Evolutionary conservation across 2,888 invertebrate genomes (phyloP), one percentile per base, ranked within the genome.

Genomic region (Drosophila silvestris): DNA sequence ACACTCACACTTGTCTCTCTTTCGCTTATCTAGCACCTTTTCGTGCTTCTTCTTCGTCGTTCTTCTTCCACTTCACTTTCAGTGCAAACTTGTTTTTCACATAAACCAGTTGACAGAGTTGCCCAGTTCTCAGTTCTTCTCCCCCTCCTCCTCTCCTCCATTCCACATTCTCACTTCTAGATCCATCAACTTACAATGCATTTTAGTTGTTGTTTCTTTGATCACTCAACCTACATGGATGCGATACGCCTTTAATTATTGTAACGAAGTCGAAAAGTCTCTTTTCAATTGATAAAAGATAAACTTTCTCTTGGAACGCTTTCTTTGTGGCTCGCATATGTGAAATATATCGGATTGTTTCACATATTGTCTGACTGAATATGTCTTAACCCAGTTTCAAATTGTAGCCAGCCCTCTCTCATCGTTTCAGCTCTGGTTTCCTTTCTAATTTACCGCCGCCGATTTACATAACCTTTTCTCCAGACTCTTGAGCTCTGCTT

Each of bases 381-480:
- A 12, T 76, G 59, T 51, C 72, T 79, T 82, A 77, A 79, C 82
- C 87, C 73, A 85, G 78, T 82, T 89, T 70, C 65, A 58, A 66
- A 74, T 67, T 70, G 63, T 67, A 47, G 82, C 77, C 77, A 44
- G 82, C 77, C 79, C 77, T 79, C 72, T 54, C 26, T 9, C 39
- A 39, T 39, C 63, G 62, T 56, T 71, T 39, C 35, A 28, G n/a
- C 35, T 19, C 52, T 70, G 77, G 76, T 85, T 73, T 83, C 85
- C 85, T 89, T 89, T 85, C 85, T 89, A 85, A 85, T 85, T 80
- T 69, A 26, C 51, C 56, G 71, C 63, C 52, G 67, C 58, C 64
- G 62, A 82, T 86, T 89, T 84, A 77, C 89, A 89, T 85, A 89
- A 87, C 85, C 76, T 60, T 62, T 56, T 85, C 76, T 60, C 57